Conservation (phyloP, 1,140 invertebrate species). For the Chrysomallon squamiferum region DNA sequence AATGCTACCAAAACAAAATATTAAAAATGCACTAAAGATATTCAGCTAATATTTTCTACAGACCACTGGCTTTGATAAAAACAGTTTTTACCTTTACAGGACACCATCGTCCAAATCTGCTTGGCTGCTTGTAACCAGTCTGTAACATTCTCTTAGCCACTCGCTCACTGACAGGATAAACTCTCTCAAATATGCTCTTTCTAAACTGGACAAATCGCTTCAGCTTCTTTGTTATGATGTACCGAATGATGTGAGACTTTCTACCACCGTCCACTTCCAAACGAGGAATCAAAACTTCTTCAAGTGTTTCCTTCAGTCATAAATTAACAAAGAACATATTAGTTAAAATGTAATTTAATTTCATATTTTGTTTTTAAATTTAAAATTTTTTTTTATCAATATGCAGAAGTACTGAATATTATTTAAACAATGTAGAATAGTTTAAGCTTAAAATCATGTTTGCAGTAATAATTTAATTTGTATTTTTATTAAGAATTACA, state of each 20-base stretch:
- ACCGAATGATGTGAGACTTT: constrained; percentile 61
- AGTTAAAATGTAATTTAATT: no score
- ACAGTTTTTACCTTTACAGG: constrained; percentile 54
- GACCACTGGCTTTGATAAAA: no score
- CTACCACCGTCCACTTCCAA: constrained; percentile 53
- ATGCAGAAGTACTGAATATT: no score
- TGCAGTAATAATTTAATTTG: no score
- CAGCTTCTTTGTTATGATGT: constrained; percentile 56
- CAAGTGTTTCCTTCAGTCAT: constrained; percentile 51
- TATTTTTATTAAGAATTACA: no score
- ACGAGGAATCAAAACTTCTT: constrained; percentile 56
- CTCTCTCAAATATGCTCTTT: constrained; percentile 61
- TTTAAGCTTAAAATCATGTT: no score
- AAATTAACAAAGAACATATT: no score
- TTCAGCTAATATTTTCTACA: no score
- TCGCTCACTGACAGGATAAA: constrained; percentile 57
- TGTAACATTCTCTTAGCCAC: constrained; percentile 57
- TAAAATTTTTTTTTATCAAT: not conserved
- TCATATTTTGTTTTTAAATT: not conserved
- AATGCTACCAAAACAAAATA: no score
- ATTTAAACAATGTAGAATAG: no score
- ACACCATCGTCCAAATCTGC: constrained; percentile 63
- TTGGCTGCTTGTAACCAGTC: constrained; percentile 62
- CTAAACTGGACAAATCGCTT: constrained; percentile 53
- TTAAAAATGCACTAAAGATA: no score